phyloP scores from a whole-genome alignment of 1,140 invertebrate genomes.

The Neocloeon triangulifer region DNA sequence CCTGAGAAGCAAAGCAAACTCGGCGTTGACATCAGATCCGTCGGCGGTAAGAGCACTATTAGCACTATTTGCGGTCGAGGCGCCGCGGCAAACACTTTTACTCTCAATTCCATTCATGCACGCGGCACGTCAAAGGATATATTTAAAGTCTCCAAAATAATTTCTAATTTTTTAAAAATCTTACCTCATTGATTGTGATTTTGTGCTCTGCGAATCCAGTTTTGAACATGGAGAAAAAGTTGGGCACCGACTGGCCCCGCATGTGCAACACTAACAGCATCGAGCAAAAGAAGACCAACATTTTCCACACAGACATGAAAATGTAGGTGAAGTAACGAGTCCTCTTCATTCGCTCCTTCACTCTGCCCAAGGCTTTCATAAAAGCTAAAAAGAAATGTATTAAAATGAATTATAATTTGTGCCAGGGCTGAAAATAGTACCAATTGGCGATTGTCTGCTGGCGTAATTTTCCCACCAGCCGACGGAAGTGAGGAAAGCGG shows the following conservation, averaged over 20 bases:
- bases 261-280: constrained; percentile 47
- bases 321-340: constrained; percentile 75
- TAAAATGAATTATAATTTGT: not conserved
- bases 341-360: constrained; percentile 56
- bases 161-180: no score
- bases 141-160: no score
- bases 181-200: constrained; percentile 52
- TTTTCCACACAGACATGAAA: constrained; percentile 76
- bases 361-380: constrained; percentile 50
- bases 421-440: no score
- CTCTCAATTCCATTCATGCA: no score
- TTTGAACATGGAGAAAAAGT: constrained; percentile 52
- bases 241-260: constrained; percentile 48
- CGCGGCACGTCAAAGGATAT: no score
- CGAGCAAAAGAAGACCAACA: constrained; percentile 50
- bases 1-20: constrained; percentile 6
- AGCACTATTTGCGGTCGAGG: constrained; percentile 4
- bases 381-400: constrained; percentile 28
- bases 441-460: constrained; percentile 52
- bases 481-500: constrained; percentile 64
- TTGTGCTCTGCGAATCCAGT: constrained; percentile 53
- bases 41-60: not conserved
- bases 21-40: no score
- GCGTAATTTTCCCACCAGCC: constrained; percentile 97
- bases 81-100: constrained; percentile 3